A percentile compares a stretch with the other conserved stretches of the same genome.
Conservation (phyloP, 2,113 vertebrate species). For the Rhipidura dahli region DNA sequence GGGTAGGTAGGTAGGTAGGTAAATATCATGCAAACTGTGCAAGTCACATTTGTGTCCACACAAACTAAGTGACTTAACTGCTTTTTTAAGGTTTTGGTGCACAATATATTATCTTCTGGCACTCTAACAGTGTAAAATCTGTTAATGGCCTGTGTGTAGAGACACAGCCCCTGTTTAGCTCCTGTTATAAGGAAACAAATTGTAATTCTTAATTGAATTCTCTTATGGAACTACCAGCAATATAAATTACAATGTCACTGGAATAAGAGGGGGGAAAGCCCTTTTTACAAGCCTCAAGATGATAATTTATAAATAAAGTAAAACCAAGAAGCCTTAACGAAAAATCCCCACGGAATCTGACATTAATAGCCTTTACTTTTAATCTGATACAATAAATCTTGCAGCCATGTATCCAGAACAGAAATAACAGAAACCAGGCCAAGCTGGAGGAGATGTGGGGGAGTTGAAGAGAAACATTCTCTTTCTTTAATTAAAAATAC, state of each 20-base stretch:
- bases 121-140: background rate
- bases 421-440: conserved; percentile 7
- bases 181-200: conserved; percentile 11
- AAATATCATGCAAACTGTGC: background rate
- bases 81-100: background rate
- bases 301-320: conserved; percentile 52
- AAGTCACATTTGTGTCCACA: accelerated
- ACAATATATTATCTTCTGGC: background rate
- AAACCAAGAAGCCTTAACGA: conserved; percentile 11
- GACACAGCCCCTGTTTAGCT: background rate
- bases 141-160: background rate
- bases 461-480: background rate
- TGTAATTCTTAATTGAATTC: conserved; percentile 36
- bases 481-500: conserved; percentile 12
- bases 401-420: background rate
- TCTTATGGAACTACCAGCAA: background rate
- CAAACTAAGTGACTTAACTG: background rate
- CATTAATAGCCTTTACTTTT: conserved; percentile 47
- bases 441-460: background rate
- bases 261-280: background rate
- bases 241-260: conserved; percentile 21
- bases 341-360: background rate
- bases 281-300: conserved; percentile 35
- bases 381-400: conserved; percentile 54
- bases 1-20: accelerated